Evolutionary conservation across 2,113 vertebrate species (phyloP), one percentile per base, ranked within the genome.

Genomic region (Chionodraco myersi): DNA sequence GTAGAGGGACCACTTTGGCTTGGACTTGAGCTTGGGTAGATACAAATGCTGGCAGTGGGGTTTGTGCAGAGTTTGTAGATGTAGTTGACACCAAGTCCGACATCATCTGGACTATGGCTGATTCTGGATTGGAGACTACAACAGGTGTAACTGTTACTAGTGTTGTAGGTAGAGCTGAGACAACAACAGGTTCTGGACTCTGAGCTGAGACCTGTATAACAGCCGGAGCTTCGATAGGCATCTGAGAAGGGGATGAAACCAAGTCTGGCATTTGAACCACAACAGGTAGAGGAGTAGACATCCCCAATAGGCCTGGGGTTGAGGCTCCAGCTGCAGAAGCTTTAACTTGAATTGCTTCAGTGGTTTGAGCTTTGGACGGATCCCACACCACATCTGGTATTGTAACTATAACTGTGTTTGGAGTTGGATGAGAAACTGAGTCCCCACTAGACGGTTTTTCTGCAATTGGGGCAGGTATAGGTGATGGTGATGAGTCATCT

Each of bases 61-160:
- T 56, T 78, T 89, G 82, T 59, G 52, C 30, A 81, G 80, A 72
- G 23, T 89, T 66, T 74, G 87, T 73, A 77, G 91, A 87, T 82
- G 92, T 82, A 66, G 92, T 90, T 83, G 92, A 93, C 83, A 93
- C 91, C 11, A 92, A 21, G 56, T 93, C 88, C 75, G 92, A 89
- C 91, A 94, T 94, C 76, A 90, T 94, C 77, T 92, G 91, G 1
- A 94, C 90, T 77, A 91, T 76, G 36, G 41, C 9, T 72, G 77
- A 60, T 60, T 30, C 23, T 85, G 23, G 16, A 76, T 52, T 72
- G 2, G 72, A 80, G 30, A 67, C 48, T 48, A 54, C 67, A 78
- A 67, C 21, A 82, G 85, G 41, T 79, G 47, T 52, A 51, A 78
- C 54, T 58, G 52, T 58, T 34, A 71, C 77, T 69, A 75, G 5